Conservation (phyloP, 2,113 vertebrate genomes). For the Melanocharis versteri region DNA sequence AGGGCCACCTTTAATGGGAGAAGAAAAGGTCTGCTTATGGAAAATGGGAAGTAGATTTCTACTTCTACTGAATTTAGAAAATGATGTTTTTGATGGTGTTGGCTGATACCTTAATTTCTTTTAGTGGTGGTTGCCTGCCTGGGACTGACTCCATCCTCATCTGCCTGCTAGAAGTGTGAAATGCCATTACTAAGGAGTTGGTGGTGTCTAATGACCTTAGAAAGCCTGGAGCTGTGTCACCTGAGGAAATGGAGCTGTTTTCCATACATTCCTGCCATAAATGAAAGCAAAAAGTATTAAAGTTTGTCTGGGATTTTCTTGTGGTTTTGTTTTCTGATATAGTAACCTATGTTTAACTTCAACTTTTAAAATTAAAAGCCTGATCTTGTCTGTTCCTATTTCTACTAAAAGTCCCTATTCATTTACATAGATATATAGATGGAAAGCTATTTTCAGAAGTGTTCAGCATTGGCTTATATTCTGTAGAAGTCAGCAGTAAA, state of each 20-base stretch:
- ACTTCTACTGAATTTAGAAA: neutral
- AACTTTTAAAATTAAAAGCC: constrained; percentile 22
- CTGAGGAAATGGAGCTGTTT: neutral
- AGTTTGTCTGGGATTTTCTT: neutral
- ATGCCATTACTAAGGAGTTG: neutral
- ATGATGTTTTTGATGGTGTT: neutral
- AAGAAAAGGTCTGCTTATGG: neutral
- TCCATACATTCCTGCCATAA: neutral
- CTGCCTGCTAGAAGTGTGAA: neutral
- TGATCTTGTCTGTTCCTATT: constrained; percentile 20
- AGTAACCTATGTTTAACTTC: constrained; percentile 11
- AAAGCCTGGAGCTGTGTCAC: neutral
- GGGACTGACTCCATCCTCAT: neutral
- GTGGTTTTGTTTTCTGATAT: neutral
- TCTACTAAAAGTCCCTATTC: neutral
- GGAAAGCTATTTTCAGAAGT: constrained; percentile 49
- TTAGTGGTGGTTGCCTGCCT: rapidly evolving
- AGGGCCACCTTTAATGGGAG: neutral
- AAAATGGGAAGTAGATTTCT: neutral
- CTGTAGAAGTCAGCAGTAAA: constrained; percentile 19
- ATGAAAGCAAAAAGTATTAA: neutral
- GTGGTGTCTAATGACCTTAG: neutral
- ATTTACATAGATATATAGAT: constrained; percentile 30
- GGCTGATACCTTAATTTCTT: neutral
- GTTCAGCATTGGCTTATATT: constrained; percentile 2